phyloP scores from a whole-genome alignment of 2,888 invertebrate species.

The Sinopyrophorus schimmeli region DNA sequence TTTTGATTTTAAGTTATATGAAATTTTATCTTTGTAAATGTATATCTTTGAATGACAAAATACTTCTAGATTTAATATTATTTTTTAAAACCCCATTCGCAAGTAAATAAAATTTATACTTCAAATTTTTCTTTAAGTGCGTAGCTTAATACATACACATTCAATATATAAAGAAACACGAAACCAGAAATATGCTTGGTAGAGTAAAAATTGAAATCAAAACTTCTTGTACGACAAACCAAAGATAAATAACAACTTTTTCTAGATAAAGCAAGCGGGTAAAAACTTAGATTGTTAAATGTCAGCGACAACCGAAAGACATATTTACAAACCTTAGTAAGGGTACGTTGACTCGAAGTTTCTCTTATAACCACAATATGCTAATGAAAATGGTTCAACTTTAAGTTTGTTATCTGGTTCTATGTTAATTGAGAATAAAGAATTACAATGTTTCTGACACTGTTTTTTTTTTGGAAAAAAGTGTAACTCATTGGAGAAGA shows the following conservation, averaged over 20 bases:
- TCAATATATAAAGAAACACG: not conserved
- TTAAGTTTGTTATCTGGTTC: constrained; percentile 36
- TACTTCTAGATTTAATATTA: no score
- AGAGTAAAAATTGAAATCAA: constrained; percentile 24
- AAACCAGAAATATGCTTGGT: constrained; percentile 9
- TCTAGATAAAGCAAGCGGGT: constrained; percentile 36
- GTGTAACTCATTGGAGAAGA: no score
- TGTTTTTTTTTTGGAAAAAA: no score
- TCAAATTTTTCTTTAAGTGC: no score
- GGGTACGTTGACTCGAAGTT: constrained; percentile 36
- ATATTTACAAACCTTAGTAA: constrained; percentile 40
- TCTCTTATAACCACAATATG: constrained; percentile 37
- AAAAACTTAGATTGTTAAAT: constrained; percentile 43
- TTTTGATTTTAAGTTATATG: no score
- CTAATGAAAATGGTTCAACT: constrained; percentile 40
- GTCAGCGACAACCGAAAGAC: constrained; percentile 42
- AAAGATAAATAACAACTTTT: constrained; percentile 38
- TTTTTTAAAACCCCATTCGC: no score
- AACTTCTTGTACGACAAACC: constrained; percentile 27
- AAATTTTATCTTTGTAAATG: no score
- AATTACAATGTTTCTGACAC: no score
- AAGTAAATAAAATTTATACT: no score
- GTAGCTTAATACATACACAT: no score
- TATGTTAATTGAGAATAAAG: constrained; percentile 39
- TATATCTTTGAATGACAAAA: no score